These are phyloP conservation scores for Drosophila malerkotliana DNA, from an alignment of 1,140 invertebrate genomes.

Conservation along the genomic window DNA sequence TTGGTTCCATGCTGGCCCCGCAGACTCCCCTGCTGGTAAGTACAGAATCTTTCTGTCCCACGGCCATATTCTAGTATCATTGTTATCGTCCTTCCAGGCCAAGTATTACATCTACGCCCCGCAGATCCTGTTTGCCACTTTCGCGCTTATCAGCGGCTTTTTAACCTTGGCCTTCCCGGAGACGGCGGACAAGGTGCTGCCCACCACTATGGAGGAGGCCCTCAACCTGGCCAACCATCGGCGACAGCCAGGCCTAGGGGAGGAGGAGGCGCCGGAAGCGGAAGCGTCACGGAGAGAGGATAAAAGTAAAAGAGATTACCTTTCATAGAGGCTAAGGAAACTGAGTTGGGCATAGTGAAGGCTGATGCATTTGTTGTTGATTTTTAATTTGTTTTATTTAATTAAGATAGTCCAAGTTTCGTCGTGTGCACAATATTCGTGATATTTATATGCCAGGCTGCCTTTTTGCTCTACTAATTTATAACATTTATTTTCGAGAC, in stretches of 20 bases:
- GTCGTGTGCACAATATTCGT: conserved; percentile 12
- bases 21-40: conserved; percentile 86
- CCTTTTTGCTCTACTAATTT: background rate
- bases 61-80: background rate
- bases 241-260: background rate
- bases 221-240: conserved; percentile 57
- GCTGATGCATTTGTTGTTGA: conserved; percentile 41
- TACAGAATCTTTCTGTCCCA: background rate
- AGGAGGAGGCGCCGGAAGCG: background rate
- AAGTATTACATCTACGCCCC: conserved; percentile 86
- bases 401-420: conserved; percentile 8
- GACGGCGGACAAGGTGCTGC: conserved; percentile 87
- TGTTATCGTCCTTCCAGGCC: conserved; percentile 36
- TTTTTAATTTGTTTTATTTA: conserved; percentile 34
- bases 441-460: conserved; percentile 23
- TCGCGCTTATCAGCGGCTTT: conserved; percentile 86
- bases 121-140: conserved; percentile 88
- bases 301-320: background rate
- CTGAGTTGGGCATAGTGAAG: conserved; percentile 7
- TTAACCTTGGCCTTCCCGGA: conserved; percentile 88
- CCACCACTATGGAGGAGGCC: conserved; percentile 88
- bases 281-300: background rate
- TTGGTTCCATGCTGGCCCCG: conserved; percentile 88
- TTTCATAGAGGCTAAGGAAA: conserved; percentile 14
- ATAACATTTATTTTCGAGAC: background rate